Base-by-base conservation (phyloP, 2,888 invertebrate species). In the Ryuthela nishihirai region DNA sequence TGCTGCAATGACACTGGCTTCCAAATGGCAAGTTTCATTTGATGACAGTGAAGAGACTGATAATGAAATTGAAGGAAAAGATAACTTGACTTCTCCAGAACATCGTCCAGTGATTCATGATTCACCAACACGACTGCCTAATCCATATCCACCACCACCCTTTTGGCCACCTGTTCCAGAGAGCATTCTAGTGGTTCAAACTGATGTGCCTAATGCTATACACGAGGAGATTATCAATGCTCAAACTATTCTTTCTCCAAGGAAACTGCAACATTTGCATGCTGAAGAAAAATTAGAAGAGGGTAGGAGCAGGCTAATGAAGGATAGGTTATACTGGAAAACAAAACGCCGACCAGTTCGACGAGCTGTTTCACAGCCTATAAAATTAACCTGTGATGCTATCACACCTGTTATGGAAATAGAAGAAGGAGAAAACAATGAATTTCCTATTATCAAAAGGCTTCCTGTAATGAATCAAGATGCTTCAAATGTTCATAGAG, bases 21-120 rank as follows among this genome's bases (percentile, higher is more conserved):
- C 93, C 17, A 88, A 88, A 70, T 94, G 94, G 92, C 93, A 93
- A 72, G 92, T 92, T 0, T 93, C 94, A 73, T 94, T 94, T 72
- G 93, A 93, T 70, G 93, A 94, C 73, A 92, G 92, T 0, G 93
- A 94, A 67, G 90, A 91, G 42, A 90, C 90, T 0, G 92, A 93
- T 73, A 91, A 92, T 74, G 92, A 92, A 73, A 91, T 91, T 88
- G 90, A 89, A 70, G 62, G 43, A 0, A 89, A 87, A 65, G 91
- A 91, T 68, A 82, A 83, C 67, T 77, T 77, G 49, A 77, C 77
- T 73, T 77, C 77, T 65, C 82, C 82, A 2, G 82, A 82, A 66
- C 82, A 82, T 70, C 53, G 61, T n/a, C 50, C 54, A 9, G 15
- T 46, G 17, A 34, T 38, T 20, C 58, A 59, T 40, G 58, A 59